Base-by-base conservation (phyloP, 2,113 vertebrate genomes). In the Edolisoma coerulescens region DNA sequence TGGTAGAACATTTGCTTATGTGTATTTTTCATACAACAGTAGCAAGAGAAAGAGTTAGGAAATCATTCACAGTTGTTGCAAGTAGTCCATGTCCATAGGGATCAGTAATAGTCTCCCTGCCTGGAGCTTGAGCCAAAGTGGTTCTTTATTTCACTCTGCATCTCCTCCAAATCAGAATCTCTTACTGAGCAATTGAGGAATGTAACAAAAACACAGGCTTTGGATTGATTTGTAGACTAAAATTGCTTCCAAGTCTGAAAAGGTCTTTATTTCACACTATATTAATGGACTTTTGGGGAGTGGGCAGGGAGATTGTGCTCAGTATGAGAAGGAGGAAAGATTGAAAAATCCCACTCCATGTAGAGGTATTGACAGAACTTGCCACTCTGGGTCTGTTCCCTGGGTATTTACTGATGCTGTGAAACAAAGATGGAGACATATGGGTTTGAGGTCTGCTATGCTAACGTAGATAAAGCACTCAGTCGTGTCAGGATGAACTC, bases 191-290 rank as follows among this genome's bases (percentile, higher is more conserved):
- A 60, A 60, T 4, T 52, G 64, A 84, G 71, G 88, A 97, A 92
- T 92, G 90, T 11, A 94, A 81, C 71, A 94, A 93, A 91, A 82
- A 86, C 86, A 90, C 16, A 16, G n/a, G 18, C 30, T 95, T 95
- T 84, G 88, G 79, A 92, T 15, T 84, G 41, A 94, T 75, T 53
- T 93, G 60, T 75, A 84, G 60, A 56, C 64, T 68, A 64, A 88
- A 84, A 47, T 53, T 81, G 28, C 52, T 78, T 96, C 93, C 79
- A 95, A 24, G 28, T 90, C 52, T 49, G 64, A 75, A 92, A 92
- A 87, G 32, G 14, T 86, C 54, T 91, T 90, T 35, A 91, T 87
- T 90, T 75, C 37, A 78, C 60, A 68, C 13, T 52, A 3, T 67
- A 71, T 70, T 92, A 87, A 81, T 56, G n/a, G 57, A 57, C 45